Conservation (phyloP, 1,140 invertebrate genomes). For the Holotrichia oblita region DNA sequence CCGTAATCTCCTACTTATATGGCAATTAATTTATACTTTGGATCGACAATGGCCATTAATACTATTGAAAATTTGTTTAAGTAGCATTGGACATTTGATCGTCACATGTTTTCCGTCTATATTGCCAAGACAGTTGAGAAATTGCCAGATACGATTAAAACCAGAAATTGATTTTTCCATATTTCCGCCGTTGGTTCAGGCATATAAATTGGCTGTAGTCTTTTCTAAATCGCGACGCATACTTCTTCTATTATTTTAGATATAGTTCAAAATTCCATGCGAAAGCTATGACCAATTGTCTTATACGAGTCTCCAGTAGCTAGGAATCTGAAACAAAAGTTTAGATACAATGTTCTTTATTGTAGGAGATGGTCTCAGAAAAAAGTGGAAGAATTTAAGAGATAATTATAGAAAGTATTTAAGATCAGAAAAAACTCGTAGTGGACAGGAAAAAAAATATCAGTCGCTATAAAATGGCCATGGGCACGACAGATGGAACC, state of each 20-base stretch:
- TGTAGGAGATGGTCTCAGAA: conserved; percentile 35
- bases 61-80: conserved; percentile 25
- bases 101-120: conserved; percentile 57
- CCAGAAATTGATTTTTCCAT: conserved; percentile 50
- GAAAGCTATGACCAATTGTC: conserved; percentile 26
- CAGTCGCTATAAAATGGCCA: conserved; percentile 42
- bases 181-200: conserved; percentile 50
- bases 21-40: conserved; percentile 9
- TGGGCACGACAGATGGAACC: conserved; percentile 43
- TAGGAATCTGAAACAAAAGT: conserved; percentile 39
- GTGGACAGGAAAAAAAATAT: conserved; percentile 42
- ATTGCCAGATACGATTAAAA: conserved; percentile 58
- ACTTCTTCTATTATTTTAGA: conserved; percentile 39
- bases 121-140: conserved; percentile 61
- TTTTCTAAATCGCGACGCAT: conserved; percentile 43
- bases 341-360: conserved; percentile 31
- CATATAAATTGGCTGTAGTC: conserved; percentile 42
- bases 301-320: conserved; percentile 43
- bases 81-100: conserved; percentile 52
- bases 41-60: conserved; percentile 25
- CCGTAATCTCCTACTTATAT: conserved; percentile 22
- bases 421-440: conserved; percentile 34
- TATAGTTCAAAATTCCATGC: conserved; percentile 35
- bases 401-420: conserved; percentile 37
- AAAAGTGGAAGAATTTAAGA: conserved; percentile 39